Evolutionary conservation across 2,797 vertebrate genomes (phyloP), one percentile per base, ranked within the genome.

Genomic region (Botia kubotai): DNA sequence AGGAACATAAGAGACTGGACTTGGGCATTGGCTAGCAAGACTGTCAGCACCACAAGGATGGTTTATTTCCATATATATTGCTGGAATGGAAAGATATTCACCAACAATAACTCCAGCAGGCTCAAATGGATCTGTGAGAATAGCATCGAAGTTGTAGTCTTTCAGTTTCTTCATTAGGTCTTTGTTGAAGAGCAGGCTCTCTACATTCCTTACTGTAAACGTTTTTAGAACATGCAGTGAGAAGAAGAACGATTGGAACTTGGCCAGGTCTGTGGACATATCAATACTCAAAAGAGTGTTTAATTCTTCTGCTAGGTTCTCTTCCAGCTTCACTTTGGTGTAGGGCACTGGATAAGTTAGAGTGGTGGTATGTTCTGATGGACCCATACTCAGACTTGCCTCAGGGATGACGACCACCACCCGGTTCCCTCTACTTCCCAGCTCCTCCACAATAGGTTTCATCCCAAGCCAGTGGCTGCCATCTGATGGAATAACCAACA

Each of bases 401-500:
- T 92, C 91, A 0, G 93, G 87, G 0, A 89, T 86, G 0, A 94
- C 0, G 0, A 93, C 89, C 29, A 92, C 85, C 0, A 91, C 50
- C 11, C 93, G 80, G 0, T 94, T 93, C 1, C 94, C 93, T 43
- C 70, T 92, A 43, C 83, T 83, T 2, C 82, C 88, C 19, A 95
- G 84, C 57, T 90, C 85, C 0, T 71, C 70, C 67, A 93, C 3
- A 67, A 90, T 13, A 0, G 82, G 12, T 0, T 75, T 85, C 89
- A 94, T 89, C 68, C 93, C 93, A 2, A 94, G 84, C 94, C 93
- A 95, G 77, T 94, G 94, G 77, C 95, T 95, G 75, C 93, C 93
- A 0, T 92, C 93, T 0, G 39, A 0, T 0, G 91, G 93, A 7
- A 94, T 12, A 71, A 93, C 83, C 46, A 95, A 76, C 3, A 95